These are phyloP conservation scores for Coelopa pilipes DNA, from an alignment of 2,888 invertebrate species.

Conservation along the genomic window DNA sequence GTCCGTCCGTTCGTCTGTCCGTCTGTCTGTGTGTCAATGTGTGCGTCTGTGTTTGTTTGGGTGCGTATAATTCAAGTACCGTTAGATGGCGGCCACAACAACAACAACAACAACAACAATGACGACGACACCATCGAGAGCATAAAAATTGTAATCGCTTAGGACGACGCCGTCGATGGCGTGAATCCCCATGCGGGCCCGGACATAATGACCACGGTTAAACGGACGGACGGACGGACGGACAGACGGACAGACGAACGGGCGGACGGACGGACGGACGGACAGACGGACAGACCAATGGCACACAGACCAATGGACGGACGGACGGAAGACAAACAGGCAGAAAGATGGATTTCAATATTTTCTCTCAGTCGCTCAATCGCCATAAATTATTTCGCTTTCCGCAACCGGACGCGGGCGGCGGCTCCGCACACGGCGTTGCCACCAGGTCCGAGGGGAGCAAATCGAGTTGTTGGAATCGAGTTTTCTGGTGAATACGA, in stretches of 20 bases:
- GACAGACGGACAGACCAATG: too few species aligned
- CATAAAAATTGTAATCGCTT: constrained; percentile 7
- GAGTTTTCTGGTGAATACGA: too few species aligned
- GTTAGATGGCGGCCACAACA: constrained; percentile 16
- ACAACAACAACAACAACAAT: constrained; percentile 11
- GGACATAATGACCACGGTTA: constrained; percentile 20
- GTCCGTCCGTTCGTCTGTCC: too few species aligned
- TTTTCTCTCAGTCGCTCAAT: constrained; percentile 28
- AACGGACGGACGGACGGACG: too few species aligned
- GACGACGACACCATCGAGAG: not conserved
- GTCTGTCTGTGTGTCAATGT: too few species aligned
- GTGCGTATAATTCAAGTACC: constrained; percentile 31
- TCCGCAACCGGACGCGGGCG: not conserved
- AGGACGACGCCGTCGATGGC: constrained; percentile 1
- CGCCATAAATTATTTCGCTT: constrained; percentile 31
- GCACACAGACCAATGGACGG: too few species aligned
- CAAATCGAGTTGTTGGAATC: too few species aligned
- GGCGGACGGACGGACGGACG: not conserved
- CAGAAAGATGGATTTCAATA: constrained; percentile 39
- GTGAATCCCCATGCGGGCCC: constrained; percentile 16
- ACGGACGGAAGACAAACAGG: not conserved
- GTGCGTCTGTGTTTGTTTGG: not conserved
- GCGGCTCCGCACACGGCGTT: not conserved
- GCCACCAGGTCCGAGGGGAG: not conserved
- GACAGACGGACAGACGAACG: too few species aligned